These are phyloP conservation scores for Aix galericulata DNA, from an alignment of 2,113 vertebrate genomes.

Conservation along the genomic window DNA sequence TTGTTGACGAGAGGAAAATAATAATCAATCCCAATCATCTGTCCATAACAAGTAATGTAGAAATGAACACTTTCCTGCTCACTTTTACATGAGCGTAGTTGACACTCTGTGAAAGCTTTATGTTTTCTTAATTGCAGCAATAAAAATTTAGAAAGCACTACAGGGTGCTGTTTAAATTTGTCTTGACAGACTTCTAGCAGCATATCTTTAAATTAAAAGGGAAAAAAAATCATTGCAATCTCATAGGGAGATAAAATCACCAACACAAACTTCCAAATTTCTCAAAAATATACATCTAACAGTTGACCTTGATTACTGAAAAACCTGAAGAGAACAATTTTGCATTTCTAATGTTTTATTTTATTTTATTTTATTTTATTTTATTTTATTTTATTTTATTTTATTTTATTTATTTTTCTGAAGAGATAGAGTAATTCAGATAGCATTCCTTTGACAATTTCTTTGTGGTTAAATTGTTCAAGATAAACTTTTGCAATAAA, in stretches of 20 bases:
- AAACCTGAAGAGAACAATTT: neutral
- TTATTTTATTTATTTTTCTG: neutral
- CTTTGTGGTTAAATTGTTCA: neutral
- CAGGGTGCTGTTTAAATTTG: neutral
- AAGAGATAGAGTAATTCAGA: neutral
- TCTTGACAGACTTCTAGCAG: conserved; percentile 21
- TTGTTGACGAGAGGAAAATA: conserved; percentile 29
- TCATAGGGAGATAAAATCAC: neutral
- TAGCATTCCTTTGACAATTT: neutral
- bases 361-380: too few relatives aligned
- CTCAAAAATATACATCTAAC: neutral
- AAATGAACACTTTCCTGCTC: conserved; percentile 24
- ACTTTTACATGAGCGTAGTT: neutral
- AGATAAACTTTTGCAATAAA: neutral
- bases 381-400: too few relatives aligned
- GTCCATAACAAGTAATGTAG: neutral
- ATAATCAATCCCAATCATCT: conserved; percentile 33
- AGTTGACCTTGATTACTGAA: neutral
- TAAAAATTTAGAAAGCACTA: conserved; percentile 28
- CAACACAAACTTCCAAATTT: neutral
- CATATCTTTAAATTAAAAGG: neutral
- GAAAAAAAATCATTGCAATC: neutral
- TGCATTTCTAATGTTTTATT: neutral
- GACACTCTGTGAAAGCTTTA: conserved; percentile 22
- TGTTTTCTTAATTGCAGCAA: conserved; percentile 40